Conservation (phyloP, 2,888 invertebrate species). For the Ophion slaviceki region DNA sequence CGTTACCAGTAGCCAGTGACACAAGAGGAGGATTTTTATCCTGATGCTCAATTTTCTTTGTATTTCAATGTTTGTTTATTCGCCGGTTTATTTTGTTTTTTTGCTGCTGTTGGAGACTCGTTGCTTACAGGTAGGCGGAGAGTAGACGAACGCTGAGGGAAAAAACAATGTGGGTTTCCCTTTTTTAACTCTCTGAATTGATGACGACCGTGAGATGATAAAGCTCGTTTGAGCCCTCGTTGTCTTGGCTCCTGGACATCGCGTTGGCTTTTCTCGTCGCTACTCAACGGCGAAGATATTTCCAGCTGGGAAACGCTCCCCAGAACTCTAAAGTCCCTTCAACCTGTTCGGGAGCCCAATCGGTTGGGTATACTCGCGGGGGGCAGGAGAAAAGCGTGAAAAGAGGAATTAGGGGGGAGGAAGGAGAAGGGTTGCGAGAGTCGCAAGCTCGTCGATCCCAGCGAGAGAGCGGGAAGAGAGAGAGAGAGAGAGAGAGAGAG, state of each 20-base stretch:
- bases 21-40: background rate
- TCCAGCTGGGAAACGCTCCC: slow-evolving; percentile 10
- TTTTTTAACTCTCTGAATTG: background rate
- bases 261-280: background rate
- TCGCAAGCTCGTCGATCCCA: slow-evolving; percentile 29
- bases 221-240: background rate
- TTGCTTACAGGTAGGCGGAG: background rate
- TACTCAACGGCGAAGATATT: slow-evolving; percentile 3
- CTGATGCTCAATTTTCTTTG: background rate
- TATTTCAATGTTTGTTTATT: background rate
- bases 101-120: background rate
- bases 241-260: background rate
- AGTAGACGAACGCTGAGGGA: background rate
- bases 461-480: slow-evolving; percentile 4
- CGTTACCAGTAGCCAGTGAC: background rate
- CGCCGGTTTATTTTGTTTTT: background rate
- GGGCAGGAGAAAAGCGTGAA: slow-evolving; percentile 49
- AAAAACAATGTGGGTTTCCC: background rate
- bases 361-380: too few species aligned
- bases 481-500: background rate
- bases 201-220: background rate
- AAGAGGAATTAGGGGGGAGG: slow-evolving; percentile 55
- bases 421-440: slow-evolving; percentile 7
- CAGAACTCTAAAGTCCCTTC: background rate
- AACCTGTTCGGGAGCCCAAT: too few species aligned